Conservation (phyloP, 1,140 invertebrate species). For the Argopecten irradians region DNA sequence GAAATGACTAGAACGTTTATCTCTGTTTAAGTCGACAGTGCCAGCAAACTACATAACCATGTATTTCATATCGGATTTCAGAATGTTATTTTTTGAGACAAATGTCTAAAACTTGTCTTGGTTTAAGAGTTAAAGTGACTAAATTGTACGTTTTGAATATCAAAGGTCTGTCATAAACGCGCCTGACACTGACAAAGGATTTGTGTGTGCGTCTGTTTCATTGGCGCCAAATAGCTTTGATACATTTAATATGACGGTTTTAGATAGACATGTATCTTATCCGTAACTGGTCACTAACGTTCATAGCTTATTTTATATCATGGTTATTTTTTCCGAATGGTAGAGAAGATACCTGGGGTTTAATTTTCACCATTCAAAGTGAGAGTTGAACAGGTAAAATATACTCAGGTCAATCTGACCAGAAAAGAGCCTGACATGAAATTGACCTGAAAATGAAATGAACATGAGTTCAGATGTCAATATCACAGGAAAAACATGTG, state of each 20-base stretch:
- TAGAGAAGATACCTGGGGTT: too few relatives aligned
- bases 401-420: too few relatives aligned
- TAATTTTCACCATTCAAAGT: too few relatives aligned
- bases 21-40: not conserved
- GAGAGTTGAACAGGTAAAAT: too few relatives aligned
- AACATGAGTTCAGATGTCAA: too few relatives aligned
- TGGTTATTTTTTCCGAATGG: too few relatives aligned
- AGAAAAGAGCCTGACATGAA: too few relatives aligned
- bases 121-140: conserved; percentile 18
- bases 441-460: too few relatives aligned
- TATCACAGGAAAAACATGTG: too few relatives aligned
- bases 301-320: too few relatives aligned
- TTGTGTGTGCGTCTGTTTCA: not conserved
- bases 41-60: not conserved
- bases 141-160: conserved; percentile 23
- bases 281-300: too few relatives aligned
- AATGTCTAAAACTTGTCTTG: not conserved
- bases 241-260: not conserved
- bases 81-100: not conserved
- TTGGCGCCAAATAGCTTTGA: conserved; percentile 7
- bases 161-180: conserved; percentile 14
- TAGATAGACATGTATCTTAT: too few relatives aligned
- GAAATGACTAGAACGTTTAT: not conserved
- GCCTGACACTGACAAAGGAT: not conserved
- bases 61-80: not conserved